Evolutionary conservation across 2,797 vertebrate species (phyloP), one percentile per base, ranked within the genome.

Genomic region (Ateles fusciceps): DNA sequence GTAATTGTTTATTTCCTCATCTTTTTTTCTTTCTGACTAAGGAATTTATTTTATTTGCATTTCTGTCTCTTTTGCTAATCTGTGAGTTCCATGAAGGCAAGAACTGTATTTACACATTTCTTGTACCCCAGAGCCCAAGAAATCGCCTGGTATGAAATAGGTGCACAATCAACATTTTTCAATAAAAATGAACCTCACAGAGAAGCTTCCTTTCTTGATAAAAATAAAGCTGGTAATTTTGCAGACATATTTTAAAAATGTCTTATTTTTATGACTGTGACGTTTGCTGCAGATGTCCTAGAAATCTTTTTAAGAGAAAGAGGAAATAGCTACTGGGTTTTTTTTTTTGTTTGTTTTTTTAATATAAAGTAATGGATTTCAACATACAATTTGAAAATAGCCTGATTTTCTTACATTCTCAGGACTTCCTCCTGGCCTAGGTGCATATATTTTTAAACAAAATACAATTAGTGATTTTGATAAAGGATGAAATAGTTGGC

Each of bases 401-500:
- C 42, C 76, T 79, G 89, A 79, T 50, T 94, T 92, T 90, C 76
- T 96, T 93, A 91, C 26, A 59, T 91, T 96, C 78, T 78, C 12
- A 44, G 79, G 88, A 96, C 61, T 96, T 91, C 61, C 94, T 96
- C 59, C 71, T 91, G 97, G 92, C 87, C 72, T 4, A 81, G 33
- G 13, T 76, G 12, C 21, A 50, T 30, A 52, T 85, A 96, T 93
- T 97, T 96, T 93, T 78, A 94, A 91, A 75, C 74, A 96, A 95
- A 97, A 95, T 42, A 50, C 52, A 97, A 97, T 97, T 97, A 97
- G 28, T 7, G 83, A 89, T 91, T 86, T 92, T 78, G 17, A 39
- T 92, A 94, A 79, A 89, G 14, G 61, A 92, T 91, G 96, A 93
- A 96, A 52, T 0, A 4, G 46, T 78, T 55, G 85, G 75, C 93